Percentiles rank a stretch among this genome's conserved stretches.
phyloP scores from a whole-genome alignment of 2,888 invertebrate genomes.

The Lacanobia wlatinum region DNA sequence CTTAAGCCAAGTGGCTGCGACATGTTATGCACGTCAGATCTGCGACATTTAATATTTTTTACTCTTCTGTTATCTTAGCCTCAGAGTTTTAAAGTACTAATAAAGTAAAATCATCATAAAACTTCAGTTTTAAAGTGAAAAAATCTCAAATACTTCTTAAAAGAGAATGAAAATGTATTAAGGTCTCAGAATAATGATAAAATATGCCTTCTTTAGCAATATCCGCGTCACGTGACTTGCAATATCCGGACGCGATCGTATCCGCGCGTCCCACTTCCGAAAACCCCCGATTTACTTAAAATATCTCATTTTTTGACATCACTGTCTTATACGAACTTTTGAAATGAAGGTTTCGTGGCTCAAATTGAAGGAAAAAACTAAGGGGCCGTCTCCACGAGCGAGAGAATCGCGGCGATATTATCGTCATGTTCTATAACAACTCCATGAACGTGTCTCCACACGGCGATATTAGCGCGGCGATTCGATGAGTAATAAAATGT shows the following conservation, averaged over 20 bases:
- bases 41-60: too few species aligned
- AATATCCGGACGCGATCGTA: constrained; percentile 72
- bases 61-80: too few species aligned
- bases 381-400: too few species aligned
- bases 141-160: not conserved
- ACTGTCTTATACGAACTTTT: not conserved
- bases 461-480: too few species aligned
- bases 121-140: not conserved
- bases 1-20: too few species aligned
- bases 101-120: too few species aligned
- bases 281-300: constrained; percentile 54
- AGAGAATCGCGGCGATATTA: too few species aligned
- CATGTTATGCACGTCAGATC: too few species aligned
- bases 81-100: too few species aligned
- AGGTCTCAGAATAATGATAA: constrained; percentile 31
- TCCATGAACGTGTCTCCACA: too few species aligned
- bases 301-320: constrained; percentile 50
- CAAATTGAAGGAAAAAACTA: not conserved
- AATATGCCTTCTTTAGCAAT: constrained; percentile 66
- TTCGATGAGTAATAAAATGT: too few species aligned
- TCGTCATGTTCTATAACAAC: too few species aligned
- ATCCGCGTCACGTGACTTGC: constrained; percentile 71
- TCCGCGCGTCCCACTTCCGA: constrained; percentile 45
- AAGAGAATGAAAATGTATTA: constrained; percentile 12
- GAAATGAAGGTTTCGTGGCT: not conserved